Percentiles rank a stretch among this genome's conserved stretches.
phyloP scores from a whole-genome alignment of 53 echinoderm and acorn worm genomes.

The Astropecten irregularis region DNA sequence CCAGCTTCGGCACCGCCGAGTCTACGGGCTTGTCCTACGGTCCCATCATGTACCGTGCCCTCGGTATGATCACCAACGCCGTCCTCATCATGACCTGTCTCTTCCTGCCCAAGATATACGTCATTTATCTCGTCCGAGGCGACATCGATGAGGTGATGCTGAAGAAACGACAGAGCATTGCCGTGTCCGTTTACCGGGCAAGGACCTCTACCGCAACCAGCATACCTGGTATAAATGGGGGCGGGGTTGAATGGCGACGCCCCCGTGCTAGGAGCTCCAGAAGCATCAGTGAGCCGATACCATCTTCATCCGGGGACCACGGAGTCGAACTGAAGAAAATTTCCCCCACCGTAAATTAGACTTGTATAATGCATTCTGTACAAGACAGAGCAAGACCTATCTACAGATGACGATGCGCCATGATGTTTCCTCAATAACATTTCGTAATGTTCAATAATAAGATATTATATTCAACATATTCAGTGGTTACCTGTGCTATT shows the following conservation, averaged over 20 bases:
- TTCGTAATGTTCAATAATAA: no score
- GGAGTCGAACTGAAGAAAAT: slow-evolving; percentile 22
- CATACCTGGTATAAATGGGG: slow-evolving; percentile 13
- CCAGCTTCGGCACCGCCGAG: not conserved
- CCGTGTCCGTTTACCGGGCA: slow-evolving; percentile 9
- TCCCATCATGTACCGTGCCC: slow-evolving; percentile 57
- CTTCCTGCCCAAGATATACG: slow-evolving; percentile 72
- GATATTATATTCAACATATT: no score
- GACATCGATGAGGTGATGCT: slow-evolving; percentile 50
- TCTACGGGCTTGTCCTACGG: slow-evolving; percentile 1
- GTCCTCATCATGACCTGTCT: slow-evolving; percentile 66
- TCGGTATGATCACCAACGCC: slow-evolving; percentile 57
- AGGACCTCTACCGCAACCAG: slow-evolving; percentile 14
- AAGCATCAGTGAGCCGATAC: not conserved
- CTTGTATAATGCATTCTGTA: no score
- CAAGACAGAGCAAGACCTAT: no score
- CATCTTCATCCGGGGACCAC: slow-evolving; percentile 3
- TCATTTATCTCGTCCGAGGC: slow-evolving; percentile 51
- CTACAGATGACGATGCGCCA: no score
- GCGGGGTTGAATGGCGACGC: not conserved
- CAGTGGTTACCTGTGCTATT: no score
- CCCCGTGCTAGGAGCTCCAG: not conserved
- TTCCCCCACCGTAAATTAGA: not conserved
- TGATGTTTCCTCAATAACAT: no score
- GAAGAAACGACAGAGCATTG: slow-evolving; percentile 38